Base-by-base conservation (phyloP, 2,888 invertebrate genomes). In the Leptodirus hochenwartii region DNA sequence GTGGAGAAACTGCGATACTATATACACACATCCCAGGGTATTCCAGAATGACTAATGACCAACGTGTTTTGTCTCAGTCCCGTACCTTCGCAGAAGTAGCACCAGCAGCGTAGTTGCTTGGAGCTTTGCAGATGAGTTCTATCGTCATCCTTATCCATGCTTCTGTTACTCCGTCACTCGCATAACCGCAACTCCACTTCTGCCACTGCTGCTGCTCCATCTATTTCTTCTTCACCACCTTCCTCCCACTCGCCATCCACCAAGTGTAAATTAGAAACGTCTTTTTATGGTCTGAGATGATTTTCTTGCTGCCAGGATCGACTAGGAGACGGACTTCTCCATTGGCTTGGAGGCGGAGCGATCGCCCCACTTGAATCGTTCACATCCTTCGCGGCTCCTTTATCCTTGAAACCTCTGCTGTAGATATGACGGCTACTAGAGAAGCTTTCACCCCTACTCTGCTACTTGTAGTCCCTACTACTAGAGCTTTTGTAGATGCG, bases 231-330 rank as follows among this genome's bases (percentile, higher is more conserved):
- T 12, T 25, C n/a, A 25, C 10, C 10, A 25, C n/a, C n/a, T 25
- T 25, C 25, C 12, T 8, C n/a, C n/a, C n/a, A n/a, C 16, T 15
- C 22, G 23, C 29, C 23, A 8, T 14, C 27, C 27, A 34, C 41
- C 47, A 50, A 52, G 50, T 51, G 51, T 43, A 40, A 50, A 53
- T 49, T 48, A 48, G 42, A 47, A 54, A 53, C 54, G 54, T 56
- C 56, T 56, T 56, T 56, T 55, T 56, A 52, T 50, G 43, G 50
- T 51, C 56, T 55, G 49, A 56, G 56, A 55, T 49, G 42, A 48
- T 53, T 56, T 56, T 56, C 56, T 56, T 56, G 51, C 48, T 33
- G 55, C 55, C 49, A n/a, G n/a, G 56, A 56, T 55, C 53, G 32
- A 16, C 15, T 13, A 8, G 4, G 23, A 13, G n/a, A 16, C 41